Evolutionary conservation across 2,113 vertebrate genomes (phyloP).

Genomic region (Muntiacus muntjak): DNA sequence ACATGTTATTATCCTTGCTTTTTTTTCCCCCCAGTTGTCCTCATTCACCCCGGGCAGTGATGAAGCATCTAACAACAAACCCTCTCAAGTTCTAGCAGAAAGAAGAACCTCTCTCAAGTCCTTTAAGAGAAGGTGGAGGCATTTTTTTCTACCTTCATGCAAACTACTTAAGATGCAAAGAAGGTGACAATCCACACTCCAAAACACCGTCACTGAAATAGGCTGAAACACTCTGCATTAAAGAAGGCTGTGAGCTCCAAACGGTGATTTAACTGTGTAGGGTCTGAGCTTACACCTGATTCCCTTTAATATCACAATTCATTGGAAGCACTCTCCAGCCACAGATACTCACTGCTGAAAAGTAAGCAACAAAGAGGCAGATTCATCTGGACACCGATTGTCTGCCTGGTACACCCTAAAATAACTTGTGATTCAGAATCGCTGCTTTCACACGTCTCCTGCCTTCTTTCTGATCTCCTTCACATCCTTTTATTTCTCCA

Average conservation of each 20-base stretch:
- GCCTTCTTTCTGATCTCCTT: not conserved
- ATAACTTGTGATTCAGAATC: not conserved
- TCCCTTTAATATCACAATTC: not conserved
- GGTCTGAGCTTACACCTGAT: not conserved
- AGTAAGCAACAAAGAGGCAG: not conserved
- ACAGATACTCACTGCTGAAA: not conserved
- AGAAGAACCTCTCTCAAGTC: not conserved
- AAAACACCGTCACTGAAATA: not conserved
- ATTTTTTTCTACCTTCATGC: not conserved
- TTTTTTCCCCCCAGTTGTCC: not conserved
- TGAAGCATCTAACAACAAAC: not conserved
- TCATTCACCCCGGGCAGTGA: not conserved
- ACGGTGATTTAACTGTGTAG: not conserved
- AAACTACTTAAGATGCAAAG: not conserved
- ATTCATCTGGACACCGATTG: accelerated
- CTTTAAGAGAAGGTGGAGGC: not conserved
- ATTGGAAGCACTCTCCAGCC: not conserved
- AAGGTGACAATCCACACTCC: not conserved
- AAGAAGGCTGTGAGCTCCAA: not conserved
- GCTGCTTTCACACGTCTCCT: not conserved
- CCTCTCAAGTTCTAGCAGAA: not conserved
- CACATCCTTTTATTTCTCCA: not conserved
- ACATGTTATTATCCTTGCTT: not conserved
- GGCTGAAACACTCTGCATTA: not conserved
- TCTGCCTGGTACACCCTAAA: not conserved